These are phyloP conservation scores for Barnardius zonarius DNA, from an alignment of 2,113 vertebrate species.

Conservation along the genomic window DNA sequence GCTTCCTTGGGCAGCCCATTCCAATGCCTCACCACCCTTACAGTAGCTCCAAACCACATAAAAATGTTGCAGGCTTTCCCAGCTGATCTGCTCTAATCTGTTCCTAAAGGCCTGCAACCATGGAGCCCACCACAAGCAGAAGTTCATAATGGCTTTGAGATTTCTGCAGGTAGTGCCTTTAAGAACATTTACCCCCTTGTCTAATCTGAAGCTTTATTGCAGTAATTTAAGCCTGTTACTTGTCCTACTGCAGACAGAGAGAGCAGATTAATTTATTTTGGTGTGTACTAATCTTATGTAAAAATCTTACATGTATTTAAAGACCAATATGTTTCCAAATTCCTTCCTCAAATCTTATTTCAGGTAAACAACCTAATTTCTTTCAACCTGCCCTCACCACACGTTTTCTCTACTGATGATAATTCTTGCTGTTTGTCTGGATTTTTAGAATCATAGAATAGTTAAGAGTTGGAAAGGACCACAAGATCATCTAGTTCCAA, in stretches of 20 bases:
- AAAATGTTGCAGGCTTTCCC: background rate
- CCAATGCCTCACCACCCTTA: background rate
- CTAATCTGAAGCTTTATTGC: background rate
- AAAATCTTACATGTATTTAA: background rate
- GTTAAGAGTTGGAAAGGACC: too few relatives aligned
- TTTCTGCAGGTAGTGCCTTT: background rate
- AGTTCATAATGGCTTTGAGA: background rate
- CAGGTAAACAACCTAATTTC: background rate
- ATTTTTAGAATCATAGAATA: background rate
- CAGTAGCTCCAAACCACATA: background rate
- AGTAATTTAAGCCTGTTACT: background rate
- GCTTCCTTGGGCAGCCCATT: background rate
- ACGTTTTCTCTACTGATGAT: background rate
- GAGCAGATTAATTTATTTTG: background rate
- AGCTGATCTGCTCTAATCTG: background rate
- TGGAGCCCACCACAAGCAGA: background rate
- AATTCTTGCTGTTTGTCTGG: background rate
- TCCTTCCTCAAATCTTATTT: background rate
- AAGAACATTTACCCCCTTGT: background rate
- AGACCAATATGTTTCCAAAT: background rate
- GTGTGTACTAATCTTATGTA: background rate
- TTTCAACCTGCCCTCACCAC: background rate
- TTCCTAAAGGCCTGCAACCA: background rate
- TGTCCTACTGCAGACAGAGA: background rate
- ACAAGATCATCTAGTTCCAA: too few relatives aligned